phyloP scores from a whole-genome alignment of 2,113 vertebrate species.

The Hippoglossus stenolepis region DNA sequence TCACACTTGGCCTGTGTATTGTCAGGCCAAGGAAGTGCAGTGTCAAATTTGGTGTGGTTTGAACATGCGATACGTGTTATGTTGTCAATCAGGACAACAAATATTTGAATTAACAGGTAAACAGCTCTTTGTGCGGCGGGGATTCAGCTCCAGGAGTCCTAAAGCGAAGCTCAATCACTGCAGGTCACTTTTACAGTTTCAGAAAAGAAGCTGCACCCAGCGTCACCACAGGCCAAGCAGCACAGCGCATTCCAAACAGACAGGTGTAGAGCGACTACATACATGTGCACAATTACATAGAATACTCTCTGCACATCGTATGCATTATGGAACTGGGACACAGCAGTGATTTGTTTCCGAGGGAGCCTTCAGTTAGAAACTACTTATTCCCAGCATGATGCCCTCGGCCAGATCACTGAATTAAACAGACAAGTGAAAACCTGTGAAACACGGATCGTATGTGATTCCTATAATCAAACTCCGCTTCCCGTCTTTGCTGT shows the following conservation, averaged over 20 bases:
- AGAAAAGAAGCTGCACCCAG: too few relatives aligned
- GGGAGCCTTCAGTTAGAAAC: neutral
- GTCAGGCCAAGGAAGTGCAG: too few relatives aligned
- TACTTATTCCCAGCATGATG: neutral
- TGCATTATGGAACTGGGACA: neutral
- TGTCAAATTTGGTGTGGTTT: too few relatives aligned
- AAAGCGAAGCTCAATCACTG: too few relatives aligned
- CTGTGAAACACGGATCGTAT: neutral
- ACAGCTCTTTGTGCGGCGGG: too few relatives aligned
- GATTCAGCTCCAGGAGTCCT: too few relatives aligned
- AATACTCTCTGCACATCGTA: neutral
- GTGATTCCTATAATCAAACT: constrained; percentile 16
- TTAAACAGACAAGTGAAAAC: neutral
- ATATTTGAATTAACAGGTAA: too few relatives aligned
- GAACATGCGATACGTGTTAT: too few relatives aligned
- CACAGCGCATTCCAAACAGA: neutral
- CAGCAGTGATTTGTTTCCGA: neutral
- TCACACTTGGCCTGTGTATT: too few relatives aligned
- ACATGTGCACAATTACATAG: neutral
- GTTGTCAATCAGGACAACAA: too few relatives aligned
- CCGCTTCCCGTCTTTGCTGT: neutral
- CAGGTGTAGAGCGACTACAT: neutral
- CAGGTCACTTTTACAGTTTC: too few relatives aligned
- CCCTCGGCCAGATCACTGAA: neutral
- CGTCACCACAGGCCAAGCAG: too few relatives aligned